These are phyloP conservation scores for Catajapyx aquilonaris DNA, from an alignment of 1,140 invertebrate species.

Conservation along the genomic window DNA sequence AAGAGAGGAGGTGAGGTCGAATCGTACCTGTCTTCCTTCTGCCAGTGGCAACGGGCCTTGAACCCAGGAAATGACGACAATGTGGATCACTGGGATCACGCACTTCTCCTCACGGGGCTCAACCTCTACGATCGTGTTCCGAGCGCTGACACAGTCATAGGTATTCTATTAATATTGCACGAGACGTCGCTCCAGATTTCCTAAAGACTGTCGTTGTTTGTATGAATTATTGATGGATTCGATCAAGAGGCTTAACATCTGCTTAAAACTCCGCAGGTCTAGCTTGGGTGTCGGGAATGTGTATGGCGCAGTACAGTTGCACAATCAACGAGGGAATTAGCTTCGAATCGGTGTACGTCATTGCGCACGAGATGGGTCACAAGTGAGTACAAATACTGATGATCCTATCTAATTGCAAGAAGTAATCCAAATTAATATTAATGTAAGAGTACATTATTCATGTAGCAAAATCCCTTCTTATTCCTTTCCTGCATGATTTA, in stretches of 20 bases:
- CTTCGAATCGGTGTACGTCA: slow-evolving; percentile 24
- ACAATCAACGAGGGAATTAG: slow-evolving; percentile 23
- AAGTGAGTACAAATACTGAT: slow-evolving; percentile 1
- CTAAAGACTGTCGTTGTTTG: too few species aligned
- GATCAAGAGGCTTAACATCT: too few species aligned
- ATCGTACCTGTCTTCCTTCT: slow-evolving; percentile 10
- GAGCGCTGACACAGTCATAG: neutral
- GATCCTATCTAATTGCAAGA: too few species aligned
- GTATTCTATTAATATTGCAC: too few species aligned
- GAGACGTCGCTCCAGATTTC: too few species aligned
- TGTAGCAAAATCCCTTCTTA: too few species aligned
- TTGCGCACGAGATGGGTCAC: neutral
- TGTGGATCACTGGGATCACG: slow-evolving; percentile 25
- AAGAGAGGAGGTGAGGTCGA: neutral
- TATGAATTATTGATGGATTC: too few species aligned
- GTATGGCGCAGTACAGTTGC: slow-evolving; percentile 19
- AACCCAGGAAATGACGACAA: slow-evolving; percentile 5
- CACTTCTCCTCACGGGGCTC: slow-evolving; percentile 22
- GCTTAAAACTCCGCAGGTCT: slow-evolving; percentile 18
- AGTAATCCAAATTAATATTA: too few species aligned
- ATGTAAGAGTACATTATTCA: too few species aligned
- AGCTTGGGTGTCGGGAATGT: slow-evolving; percentile 25
- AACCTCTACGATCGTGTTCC: neutral
- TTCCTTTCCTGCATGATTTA: too few species aligned
- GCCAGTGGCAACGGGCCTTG: slow-evolving; percentile 13